Conservation (phyloP, 2,888 invertebrate genomes). For the Lordiphosa fenestrarum region DNA sequence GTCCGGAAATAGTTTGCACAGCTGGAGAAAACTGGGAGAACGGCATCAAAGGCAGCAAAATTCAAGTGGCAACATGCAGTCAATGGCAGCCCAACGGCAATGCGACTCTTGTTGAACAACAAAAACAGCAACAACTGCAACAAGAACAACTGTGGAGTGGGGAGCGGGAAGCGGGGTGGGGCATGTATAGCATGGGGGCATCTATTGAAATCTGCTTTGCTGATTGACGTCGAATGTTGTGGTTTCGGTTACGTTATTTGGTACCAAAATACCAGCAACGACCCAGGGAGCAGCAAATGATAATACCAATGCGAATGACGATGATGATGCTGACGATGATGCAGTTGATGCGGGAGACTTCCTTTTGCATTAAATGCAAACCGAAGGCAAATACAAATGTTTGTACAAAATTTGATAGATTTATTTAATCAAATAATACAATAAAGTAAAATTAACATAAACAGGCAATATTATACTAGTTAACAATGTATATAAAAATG, state of each 20-base stretch:
- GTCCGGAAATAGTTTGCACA: constrained; percentile 54
- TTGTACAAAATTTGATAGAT: no score
- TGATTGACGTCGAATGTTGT: constrained; percentile 74
- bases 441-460: no score
- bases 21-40: constrained; percentile 31
- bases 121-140: constrained; percentile 26
- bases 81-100: constrained; percentile 35
- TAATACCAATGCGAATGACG: constrained; percentile 8
- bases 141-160: constrained; percentile 16
- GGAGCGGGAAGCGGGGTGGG: constrained; percentile 16
- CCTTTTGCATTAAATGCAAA: constrained; percentile 38
- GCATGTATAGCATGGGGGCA: constrained; percentile 46
- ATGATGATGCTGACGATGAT: constrained; percentile 12
- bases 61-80: constrained; percentile 59
- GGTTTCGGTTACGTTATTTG: constrained; percentile 74
- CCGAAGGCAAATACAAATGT: constrained; percentile 23
- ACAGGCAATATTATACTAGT: no score
- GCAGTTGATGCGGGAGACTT: constrained; percentile 8
- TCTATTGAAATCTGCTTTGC: constrained; percentile 72
- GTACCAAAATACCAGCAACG: constrained; percentile 60
- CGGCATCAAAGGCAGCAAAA: constrained; percentile 53
- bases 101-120: constrained; percentile 53
- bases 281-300: neutral
- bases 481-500: no score
- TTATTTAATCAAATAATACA: no score